phyloP scores from a whole-genome alignment of 2,888 invertebrate genomes.

The Aelia acuminata region DNA sequence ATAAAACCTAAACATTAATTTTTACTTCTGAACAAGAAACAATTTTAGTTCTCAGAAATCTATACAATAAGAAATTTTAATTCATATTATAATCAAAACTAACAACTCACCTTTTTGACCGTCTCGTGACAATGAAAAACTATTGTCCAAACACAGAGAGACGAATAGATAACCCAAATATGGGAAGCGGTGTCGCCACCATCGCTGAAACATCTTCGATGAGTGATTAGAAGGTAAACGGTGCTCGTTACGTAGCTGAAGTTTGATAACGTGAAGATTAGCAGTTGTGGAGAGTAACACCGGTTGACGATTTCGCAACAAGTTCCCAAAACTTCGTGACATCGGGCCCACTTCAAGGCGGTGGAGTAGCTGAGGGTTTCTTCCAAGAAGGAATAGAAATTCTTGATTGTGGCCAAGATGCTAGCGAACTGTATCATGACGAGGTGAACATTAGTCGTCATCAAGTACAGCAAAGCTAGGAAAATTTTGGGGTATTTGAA shows the following conservation, averaged over 20 bases:
- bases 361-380: neutral
- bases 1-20: too few species aligned
- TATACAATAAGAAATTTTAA: too few species aligned
- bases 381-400: neutral
- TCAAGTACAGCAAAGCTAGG: neutral
- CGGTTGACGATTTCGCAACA: neutral
- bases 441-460: neutral
- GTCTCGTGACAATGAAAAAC: neutral
- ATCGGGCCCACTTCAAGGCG: neutral
- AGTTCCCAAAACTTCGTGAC: neutral
- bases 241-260: slow-evolving; percentile 1
- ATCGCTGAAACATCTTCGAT: neutral
- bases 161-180: neutral
- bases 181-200: neutral
- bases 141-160: neutral
- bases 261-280: neutral
- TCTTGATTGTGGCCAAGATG: neutral
- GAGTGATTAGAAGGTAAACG: neutral
- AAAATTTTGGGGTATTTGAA: neutral
- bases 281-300: neutral
- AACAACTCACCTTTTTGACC: neutral
- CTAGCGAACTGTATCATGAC: neutral
- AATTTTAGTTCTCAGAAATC: too few species aligned
- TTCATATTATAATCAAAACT: too few species aligned
- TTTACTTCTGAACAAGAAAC: too few species aligned